These are phyloP conservation scores for Thumatha senex DNA, from an alignment of 2,888 invertebrate genomes.

Conservation along the genomic window DNA sequence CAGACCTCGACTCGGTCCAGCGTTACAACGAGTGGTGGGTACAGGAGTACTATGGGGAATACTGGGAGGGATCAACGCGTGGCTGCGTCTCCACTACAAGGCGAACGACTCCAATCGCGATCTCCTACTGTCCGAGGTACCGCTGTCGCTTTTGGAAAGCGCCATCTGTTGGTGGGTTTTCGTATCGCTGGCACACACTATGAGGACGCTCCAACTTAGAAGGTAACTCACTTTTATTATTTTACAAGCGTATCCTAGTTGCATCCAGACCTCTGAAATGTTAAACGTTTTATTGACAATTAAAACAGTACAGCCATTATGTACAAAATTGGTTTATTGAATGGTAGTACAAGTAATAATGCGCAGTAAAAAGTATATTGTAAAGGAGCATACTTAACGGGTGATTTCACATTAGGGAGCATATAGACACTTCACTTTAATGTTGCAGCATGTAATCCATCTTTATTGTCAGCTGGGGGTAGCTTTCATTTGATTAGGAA, in stretches of 20 bases:
- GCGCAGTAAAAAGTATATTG: too few relatives aligned
- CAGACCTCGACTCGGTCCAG: conserved; percentile 94
- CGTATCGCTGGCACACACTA: conserved; percentile 93
- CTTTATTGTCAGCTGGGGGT: too few relatives aligned
- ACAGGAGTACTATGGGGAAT: conserved; percentile 93
- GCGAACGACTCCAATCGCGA: conserved; percentile 62
- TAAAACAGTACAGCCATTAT: too few relatives aligned
- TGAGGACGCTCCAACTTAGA: conserved; percentile 92
- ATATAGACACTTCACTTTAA: too few relatives aligned
- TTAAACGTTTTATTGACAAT: too few relatives aligned
- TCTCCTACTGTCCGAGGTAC: conserved; percentile 90
- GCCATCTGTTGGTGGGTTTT: conserved; percentile 98
- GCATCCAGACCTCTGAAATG: too few relatives aligned
- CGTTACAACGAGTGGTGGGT: conserved; percentile 93
- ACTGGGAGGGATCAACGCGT: conserved; percentile 93
- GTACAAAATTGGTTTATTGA: too few relatives aligned
- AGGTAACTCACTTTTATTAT: conserved; percentile 65
- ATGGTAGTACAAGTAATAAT: too few relatives aligned
- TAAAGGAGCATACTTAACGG: too few relatives aligned
- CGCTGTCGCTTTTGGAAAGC: conserved; percentile 92
- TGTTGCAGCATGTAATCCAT: too few relatives aligned
- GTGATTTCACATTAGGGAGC: too few relatives aligned
- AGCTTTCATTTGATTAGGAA: too few relatives aligned
- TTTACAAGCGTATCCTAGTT: background rate
- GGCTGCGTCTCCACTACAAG: conserved; percentile 86